Percentiles rank a stretch among this genome's conserved stretches.
Evolutionary conservation across 2,113 vertebrate species (phyloP).

Genomic region (Platysternon megacephalum): DNA sequence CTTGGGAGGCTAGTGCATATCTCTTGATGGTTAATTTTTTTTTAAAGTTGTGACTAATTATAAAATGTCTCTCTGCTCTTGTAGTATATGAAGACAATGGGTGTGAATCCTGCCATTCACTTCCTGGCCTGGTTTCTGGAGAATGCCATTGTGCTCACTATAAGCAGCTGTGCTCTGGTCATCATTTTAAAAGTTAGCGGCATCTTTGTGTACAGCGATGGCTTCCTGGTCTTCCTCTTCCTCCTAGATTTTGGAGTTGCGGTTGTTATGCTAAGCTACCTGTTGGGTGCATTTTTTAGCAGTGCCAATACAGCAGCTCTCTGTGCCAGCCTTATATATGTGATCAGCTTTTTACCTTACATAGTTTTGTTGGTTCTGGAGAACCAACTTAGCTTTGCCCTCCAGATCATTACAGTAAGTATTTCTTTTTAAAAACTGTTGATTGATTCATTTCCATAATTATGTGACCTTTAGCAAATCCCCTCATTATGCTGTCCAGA

Average conservation of each 20-base stretch:
- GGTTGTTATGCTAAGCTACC: slow-evolving; percentile 74
- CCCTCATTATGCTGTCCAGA: neutral
- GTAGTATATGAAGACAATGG: slow-evolving; percentile 81
- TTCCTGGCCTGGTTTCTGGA: slow-evolving; percentile 83
- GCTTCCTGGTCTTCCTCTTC: slow-evolving; percentile 75
- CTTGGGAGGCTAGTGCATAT: neutral
- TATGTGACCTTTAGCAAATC: neutral
- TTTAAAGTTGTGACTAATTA: neutral
- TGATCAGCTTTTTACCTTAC: slow-evolving; percentile 81
- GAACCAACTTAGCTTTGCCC: slow-evolving; percentile 60
- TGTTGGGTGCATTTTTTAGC: slow-evolving; percentile 73
- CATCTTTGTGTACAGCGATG: slow-evolving; percentile 74
- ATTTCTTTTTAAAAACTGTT: neutral
- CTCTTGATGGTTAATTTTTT: neutral
- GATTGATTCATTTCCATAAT: neutral
- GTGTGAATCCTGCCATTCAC: slow-evolving; percentile 65
- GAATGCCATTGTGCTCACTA: slow-evolving; percentile 52
- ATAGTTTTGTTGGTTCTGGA: slow-evolving; percentile 77
- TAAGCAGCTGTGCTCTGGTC: slow-evolving; percentile 68
- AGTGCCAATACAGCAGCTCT: slow-evolving; percentile 73
- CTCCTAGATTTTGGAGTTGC: slow-evolving; percentile 78
- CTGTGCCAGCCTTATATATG: slow-evolving; percentile 72
- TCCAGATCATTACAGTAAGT: slow-evolving; percentile 76
- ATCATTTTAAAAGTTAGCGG: slow-evolving; percentile 75
- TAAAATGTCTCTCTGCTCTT: neutral